Evolutionary conservation across 2,113 vertebrate species (phyloP), one percentile per base, ranked within the genome.

Genomic region (Megaptera novaeangliae): DNA sequence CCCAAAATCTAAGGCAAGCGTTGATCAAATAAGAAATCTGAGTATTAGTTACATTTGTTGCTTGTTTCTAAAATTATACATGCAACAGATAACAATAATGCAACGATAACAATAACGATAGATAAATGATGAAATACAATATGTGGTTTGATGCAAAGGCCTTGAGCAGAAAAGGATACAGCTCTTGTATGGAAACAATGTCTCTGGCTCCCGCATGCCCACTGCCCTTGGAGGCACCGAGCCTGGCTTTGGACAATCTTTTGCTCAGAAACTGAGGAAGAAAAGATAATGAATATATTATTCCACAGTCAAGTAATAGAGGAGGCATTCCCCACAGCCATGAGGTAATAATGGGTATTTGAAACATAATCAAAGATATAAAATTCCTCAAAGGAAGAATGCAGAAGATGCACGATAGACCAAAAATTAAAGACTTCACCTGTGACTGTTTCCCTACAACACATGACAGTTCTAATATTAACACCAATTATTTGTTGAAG

Each of bases 81-180:
- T 9, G 34, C 27, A 44, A 52, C 52, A 52, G 52, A 6, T 52
- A 52, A 52, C 15, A 17, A 52, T 52, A 52, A 52, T 4, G 5
- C 52, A 52, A 6, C 17, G 15, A 17, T 17, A 18, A 52, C 52
- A 52, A 18, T 52, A 52, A 83, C 18, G 23, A 5, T 0, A 90
- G 71, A 83, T 20, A 75, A 72, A 96, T n/a, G n/a, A 71, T 17
- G 66, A 66, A n/a, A 92, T 8, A 75, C 15, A 89, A 4, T 12
- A 46, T 12, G 49, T 27, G 21, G 57, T 71, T 59, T 3, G 11
- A 25, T 4, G 34, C 29, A 71, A 49, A 74, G 69, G 20, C n/a
- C 55, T 29, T 27, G n/a, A 20, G 9, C 10, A 13, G 15, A 1
- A 84, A 98, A 99, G 98, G 99, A 99, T 99, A 99, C 99, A 99